Conservation (phyloP, 2,888 invertebrate genomes). For the Orgyia antiqua region DNA sequence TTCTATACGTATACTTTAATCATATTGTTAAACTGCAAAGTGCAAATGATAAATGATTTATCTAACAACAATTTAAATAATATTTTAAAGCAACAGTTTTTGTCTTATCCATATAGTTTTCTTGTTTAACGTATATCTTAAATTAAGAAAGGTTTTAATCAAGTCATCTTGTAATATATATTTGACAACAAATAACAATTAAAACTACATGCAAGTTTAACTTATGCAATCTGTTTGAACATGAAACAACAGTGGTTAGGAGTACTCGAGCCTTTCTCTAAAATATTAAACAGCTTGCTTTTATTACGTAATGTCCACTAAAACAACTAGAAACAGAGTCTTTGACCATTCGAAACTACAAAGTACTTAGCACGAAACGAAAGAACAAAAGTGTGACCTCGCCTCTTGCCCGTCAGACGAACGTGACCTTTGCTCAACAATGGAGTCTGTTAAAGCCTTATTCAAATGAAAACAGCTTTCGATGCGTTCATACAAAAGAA, state of each 20-base stretch:
- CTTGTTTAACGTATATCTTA: no score
- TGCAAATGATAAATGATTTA: no score
- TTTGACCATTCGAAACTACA: conserved; percentile 22
- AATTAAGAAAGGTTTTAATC: no score
- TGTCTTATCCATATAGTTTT: no score
- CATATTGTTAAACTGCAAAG: no score
- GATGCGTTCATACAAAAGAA: conserved; percentile 30
- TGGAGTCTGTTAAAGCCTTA: conserved; percentile 45
- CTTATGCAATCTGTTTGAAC: conserved; percentile 18
- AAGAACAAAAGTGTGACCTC: conserved; percentile 43
- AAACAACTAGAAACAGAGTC: conserved; percentile 23
- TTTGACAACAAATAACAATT: no score
- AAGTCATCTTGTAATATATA: no score
- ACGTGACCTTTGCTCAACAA: conserved; percentile 58
- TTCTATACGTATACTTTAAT: no score
- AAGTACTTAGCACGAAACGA: conserved; percentile 31
- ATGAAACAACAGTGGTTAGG: conserved; percentile 10
- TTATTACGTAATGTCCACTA: conserved; percentile 16
- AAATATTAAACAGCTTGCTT: conserved; percentile 14
- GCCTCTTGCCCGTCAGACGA: conserved; percentile 28
- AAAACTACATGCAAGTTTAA: conserved; percentile 2
- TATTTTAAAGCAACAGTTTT: no score
- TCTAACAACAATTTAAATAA: no score
- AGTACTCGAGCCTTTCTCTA: conserved; percentile 19
- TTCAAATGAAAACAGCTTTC: conserved; percentile 50